Conservation (phyloP, 2,113 vertebrate species). For the Alligator mississippiensis region DNA sequence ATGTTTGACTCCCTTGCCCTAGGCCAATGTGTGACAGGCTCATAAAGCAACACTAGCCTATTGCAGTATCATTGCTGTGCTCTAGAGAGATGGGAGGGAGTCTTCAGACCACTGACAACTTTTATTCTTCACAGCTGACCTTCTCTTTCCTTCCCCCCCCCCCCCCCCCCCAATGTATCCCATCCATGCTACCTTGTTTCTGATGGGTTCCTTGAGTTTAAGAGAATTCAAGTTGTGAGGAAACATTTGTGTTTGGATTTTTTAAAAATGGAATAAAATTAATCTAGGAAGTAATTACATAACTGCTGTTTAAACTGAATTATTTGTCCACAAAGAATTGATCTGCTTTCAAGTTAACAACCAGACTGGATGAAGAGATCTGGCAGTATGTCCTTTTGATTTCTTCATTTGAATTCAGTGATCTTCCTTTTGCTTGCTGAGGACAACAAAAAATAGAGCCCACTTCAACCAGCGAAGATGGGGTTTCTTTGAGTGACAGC, state of each 20-base stretch:
- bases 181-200: no score
- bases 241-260: no score
- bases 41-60: conserved; percentile 17
- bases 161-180: not conserved
- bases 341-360: not conserved
- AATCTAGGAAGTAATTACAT: not conserved
- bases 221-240: no score
- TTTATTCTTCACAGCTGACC: not conserved
- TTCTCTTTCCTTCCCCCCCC: not conserved
- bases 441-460: fast-evolving
- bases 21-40: fast-evolving
- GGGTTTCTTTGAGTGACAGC: not conserved
- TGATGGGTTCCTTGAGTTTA: no score
- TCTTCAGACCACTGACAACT: not conserved
- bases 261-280: no score
- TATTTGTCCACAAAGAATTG: fast-evolving
- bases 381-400: not conserved
- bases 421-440: not conserved
- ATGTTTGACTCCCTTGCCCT: not conserved
- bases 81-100: not conserved
- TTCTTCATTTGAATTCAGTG: fast-evolving
- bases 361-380: not conserved
- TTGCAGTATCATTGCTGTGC: not conserved
- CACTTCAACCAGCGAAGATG: not conserved
- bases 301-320: fast-evolving